phyloP scores from a whole-genome alignment of 2,113 vertebrate species.

The Tupaia chinensis region DNA sequence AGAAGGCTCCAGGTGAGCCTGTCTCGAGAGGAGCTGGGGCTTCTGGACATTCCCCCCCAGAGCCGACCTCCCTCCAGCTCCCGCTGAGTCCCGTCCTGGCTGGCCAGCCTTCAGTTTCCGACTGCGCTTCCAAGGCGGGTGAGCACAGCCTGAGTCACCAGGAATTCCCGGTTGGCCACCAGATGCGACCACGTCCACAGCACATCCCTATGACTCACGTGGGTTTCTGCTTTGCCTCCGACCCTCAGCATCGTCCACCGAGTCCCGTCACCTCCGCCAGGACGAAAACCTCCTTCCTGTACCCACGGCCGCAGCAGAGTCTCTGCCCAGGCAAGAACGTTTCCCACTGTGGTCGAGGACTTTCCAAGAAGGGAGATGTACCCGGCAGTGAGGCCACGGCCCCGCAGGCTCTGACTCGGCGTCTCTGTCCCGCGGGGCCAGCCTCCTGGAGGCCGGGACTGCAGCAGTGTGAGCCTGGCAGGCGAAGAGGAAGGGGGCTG shows the following conservation, averaged over 20 bases:
- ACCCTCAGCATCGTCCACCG: background rate
- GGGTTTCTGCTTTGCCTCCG: background rate
- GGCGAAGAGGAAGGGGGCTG: no score
- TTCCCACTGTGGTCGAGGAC: background rate
- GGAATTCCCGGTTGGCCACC: conserved; percentile 60
- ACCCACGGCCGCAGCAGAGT: background rate
- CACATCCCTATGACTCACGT: conserved; percentile 30
- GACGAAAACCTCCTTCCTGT: background rate
- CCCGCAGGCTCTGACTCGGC: no score
- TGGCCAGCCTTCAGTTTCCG: background rate
- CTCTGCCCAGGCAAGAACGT: background rate
- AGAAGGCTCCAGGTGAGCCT: no score
- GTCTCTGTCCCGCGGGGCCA: no score
- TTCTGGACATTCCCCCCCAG: background rate
- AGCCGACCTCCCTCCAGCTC: conserved; percentile 2
- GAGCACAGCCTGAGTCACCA: conserved; percentile 64
- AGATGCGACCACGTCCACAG: conserved; percentile 16
- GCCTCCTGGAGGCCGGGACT: no score
- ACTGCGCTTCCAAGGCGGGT: conserved; percentile 27
- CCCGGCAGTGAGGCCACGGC: no score
- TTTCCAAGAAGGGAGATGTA: background rate
- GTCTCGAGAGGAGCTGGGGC: no score
- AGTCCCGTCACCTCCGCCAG: background rate
- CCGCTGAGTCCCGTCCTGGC: conserved; percentile 59
- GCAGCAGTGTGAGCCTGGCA: no score